These are phyloP conservation scores for Entelurus aequoreus DNA, from an alignment of 2,113 vertebrate species.

Conservation along the genomic window DNA sequence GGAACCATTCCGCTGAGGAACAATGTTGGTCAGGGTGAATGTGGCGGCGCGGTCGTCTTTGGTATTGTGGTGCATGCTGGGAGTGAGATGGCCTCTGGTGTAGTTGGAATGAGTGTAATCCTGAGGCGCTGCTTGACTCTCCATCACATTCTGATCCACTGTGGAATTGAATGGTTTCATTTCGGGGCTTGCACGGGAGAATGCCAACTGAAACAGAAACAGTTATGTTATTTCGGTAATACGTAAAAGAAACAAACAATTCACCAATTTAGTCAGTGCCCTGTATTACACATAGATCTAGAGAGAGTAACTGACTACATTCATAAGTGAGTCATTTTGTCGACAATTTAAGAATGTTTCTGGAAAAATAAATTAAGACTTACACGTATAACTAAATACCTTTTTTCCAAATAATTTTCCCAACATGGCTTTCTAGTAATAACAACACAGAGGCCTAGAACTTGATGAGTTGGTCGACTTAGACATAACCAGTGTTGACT, in stretches of 20 bases:
- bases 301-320: too few species aligned
- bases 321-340: too few species aligned
- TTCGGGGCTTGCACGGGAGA: slow-evolving; percentile 37
- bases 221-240: background rate
- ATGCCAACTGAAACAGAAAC: slow-evolving; percentile 37
- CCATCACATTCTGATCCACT: slow-evolving; percentile 54
- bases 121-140: slow-evolving; percentile 53
- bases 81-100: slow-evolving; percentile 73
- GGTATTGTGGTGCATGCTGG: slow-evolving; percentile 61
- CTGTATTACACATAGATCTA: too few species aligned
- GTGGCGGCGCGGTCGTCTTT: slow-evolving; percentile 54
- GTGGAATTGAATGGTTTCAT: slow-evolving; percentile 33
- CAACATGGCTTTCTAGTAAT: too few species aligned
- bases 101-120: slow-evolving; percentile 55
- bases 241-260: background rate
- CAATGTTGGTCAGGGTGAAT: slow-evolving; percentile 78
- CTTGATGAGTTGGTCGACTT: too few species aligned
- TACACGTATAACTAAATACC: too few species aligned
- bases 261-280: too few species aligned
- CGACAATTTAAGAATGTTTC: too few species aligned
- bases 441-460: too few species aligned
- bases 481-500: too few species aligned
- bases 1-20: slow-evolving; percentile 70
- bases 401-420: too few species aligned
- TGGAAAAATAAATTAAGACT: too few species aligned